Percentiles rank a stretch among this genome's conserved stretches.
Conservation (phyloP, 2,888 invertebrate species). For the Gandaritis pyraliata region DNA sequence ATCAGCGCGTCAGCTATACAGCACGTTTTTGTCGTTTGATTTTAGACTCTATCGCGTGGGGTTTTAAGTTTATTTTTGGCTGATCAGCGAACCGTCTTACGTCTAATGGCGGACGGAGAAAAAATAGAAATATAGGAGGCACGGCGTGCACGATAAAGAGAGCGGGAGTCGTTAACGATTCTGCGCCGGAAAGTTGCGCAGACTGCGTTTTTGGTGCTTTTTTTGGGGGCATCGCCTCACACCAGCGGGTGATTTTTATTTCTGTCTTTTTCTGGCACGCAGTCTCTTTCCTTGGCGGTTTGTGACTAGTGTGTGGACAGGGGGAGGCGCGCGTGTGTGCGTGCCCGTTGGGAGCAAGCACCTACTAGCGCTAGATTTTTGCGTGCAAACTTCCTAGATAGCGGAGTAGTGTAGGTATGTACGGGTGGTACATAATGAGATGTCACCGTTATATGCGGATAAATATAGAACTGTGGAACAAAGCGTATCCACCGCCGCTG, state of each 20-base stretch:
- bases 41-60: constrained; percentile 32
- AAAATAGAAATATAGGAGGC: constrained; percentile 85
- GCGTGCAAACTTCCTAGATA: constrained; percentile 81
- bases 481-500: constrained; percentile 72
- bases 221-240: constrained; percentile 84
- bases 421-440: constrained; percentile 77
- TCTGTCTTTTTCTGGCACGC: constrained; percentile 80
- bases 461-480: constrained; percentile 77
- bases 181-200: constrained; percentile 86
- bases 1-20: constrained; percentile 63
- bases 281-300: constrained; percentile 66
- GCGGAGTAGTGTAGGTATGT: constrained; percentile 55
- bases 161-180: constrained; percentile 85
- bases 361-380: constrained; percentile 81
- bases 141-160: constrained; percentile 83
- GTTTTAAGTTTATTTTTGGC: constrained; percentile 47
- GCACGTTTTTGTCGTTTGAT: constrained; percentile 48
- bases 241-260: constrained; percentile 82
- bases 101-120: constrained; percentile 78
- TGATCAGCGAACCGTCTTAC: constrained; percentile 65
- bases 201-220: constrained; percentile 85
- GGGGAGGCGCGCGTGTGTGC: constrained; percentile 46
- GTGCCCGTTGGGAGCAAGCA: constrained; percentile 69
- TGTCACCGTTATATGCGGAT: constrained; percentile 74
- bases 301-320: constrained; percentile 48